phyloP scores from a whole-genome alignment of 2,888 invertebrate genomes.

The Pseudoips prasinana region DNA sequence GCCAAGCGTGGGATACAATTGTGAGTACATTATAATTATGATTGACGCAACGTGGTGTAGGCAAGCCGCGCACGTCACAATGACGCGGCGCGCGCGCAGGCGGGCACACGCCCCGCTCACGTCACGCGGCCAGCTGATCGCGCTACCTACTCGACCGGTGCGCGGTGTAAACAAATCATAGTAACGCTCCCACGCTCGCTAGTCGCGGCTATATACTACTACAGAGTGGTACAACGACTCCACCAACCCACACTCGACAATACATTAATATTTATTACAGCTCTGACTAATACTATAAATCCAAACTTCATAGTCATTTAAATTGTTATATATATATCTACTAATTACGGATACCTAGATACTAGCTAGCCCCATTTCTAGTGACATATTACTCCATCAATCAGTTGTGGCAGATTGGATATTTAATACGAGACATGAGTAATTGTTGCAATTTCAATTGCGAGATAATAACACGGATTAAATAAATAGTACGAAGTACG shows the following conservation, averaged over 20 bases:
- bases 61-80: conserved; percentile 42
- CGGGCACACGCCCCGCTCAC: conserved; percentile 45
- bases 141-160: conserved; percentile 52
- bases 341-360: background rate
- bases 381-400: conserved; percentile 18
- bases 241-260: background rate
- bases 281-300: conserved; percentile 9
- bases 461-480: too few relatives aligned
- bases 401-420: conserved; percentile 13
- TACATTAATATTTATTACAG: conserved; percentile 33
- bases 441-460: too few relatives aligned
- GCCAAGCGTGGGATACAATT: too few relatives aligned
- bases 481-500: too few relatives aligned
- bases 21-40: conserved; percentile 26
- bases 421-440: conserved; percentile 3
- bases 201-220: conserved; percentile 5
- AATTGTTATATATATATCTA: conserved; percentile 10
- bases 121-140: conserved; percentile 73
- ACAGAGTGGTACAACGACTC: conserved; percentile 18
- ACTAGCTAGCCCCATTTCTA: conserved; percentile 9
- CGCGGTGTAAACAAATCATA: conserved; percentile 77
- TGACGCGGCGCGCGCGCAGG: conserved; percentile 39
- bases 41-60: conserved; percentile 29
- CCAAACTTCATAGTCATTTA: conserved; percentile 16
- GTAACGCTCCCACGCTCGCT: conserved; percentile 67